Evolutionary conservation across 1,140 invertebrate species (phyloP).

Genomic region (Wiebesia pumilae): DNA sequence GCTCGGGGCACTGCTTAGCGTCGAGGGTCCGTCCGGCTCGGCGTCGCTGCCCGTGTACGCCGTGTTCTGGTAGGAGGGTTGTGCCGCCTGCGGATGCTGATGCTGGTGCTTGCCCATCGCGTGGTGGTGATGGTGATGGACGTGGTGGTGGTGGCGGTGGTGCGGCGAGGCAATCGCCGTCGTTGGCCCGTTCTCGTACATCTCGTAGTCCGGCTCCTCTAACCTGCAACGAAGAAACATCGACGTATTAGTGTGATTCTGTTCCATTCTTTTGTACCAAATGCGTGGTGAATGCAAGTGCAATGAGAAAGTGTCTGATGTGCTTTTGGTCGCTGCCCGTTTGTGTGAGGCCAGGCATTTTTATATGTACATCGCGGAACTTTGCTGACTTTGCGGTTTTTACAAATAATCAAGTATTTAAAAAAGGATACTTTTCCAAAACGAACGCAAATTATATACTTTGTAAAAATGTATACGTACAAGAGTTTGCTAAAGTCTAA

Average conservation of each 20-base stretch:
- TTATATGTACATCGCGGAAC: neutral
- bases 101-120: conserved; percentile 55
- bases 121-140: conserved; percentile 59
- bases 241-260: neutral
- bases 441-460: neutral
- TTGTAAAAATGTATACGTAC: neutral
- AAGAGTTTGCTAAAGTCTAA: conserved; percentile 11
- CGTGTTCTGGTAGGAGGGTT: conserved; percentile 82
- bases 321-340: neutral
- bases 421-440: conserved; percentile 1
- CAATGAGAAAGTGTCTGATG: neutral
- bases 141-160: conserved; percentile 66
- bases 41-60: conserved; percentile 80
- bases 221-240: conserved; percentile 59
- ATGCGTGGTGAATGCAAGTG: neutral
- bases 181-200: conserved; percentile 73
- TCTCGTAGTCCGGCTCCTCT: conserved; percentile 73
- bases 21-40: conserved; percentile 78
- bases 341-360: neutral
- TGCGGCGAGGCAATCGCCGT: conserved; percentile 65
- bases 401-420: neutral
- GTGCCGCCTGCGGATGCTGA: conserved; percentile 67
- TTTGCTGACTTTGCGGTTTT: neutral
- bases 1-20: conserved; percentile 80
- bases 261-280: neutral